Conservation (phyloP, 2,113 vertebrate genomes). For the Anarhynchus alexandrinus region DNA sequence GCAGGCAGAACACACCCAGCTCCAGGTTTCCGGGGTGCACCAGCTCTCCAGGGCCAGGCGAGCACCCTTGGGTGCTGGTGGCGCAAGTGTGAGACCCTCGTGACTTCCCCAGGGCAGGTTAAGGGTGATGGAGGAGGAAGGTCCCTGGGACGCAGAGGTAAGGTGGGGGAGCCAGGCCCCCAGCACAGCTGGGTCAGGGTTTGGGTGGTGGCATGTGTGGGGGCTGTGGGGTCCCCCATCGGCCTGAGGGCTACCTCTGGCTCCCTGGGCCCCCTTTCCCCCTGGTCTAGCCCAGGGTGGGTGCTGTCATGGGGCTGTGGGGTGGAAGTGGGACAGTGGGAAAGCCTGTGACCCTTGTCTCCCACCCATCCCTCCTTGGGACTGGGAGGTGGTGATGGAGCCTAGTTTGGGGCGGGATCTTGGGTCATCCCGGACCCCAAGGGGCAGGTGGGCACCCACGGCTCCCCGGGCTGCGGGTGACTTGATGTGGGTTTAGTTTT, state of each 20-base stretch:
- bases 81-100: background rate
- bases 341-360: background rate
- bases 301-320: background rate
- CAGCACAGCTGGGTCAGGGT: background rate
- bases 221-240: fast-evolving
- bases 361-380: background rate
- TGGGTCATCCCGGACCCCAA: background rate
- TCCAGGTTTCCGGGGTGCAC: background rate
- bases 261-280: background rate
- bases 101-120: background rate
- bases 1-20: background rate
- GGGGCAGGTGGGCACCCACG: fast-evolving
- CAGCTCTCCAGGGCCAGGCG: background rate
- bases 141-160: background rate
- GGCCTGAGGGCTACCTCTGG: fast-evolving
- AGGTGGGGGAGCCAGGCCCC: fast-evolving
- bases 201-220: background rate
- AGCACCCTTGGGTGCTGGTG: background rate
- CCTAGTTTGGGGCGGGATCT: too few relatives aligned
- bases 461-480: background rate
- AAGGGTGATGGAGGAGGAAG: background rate
- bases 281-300: background rate
- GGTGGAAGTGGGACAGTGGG: background rate
- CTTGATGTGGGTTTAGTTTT: background rate
- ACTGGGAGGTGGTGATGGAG: background rate